Percentiles rank a stretch among this genome's conserved stretches.
phyloP scores from a whole-genome alignment of 1,140 invertebrate genomes.

The Nilaparvata lugens region DNA sequence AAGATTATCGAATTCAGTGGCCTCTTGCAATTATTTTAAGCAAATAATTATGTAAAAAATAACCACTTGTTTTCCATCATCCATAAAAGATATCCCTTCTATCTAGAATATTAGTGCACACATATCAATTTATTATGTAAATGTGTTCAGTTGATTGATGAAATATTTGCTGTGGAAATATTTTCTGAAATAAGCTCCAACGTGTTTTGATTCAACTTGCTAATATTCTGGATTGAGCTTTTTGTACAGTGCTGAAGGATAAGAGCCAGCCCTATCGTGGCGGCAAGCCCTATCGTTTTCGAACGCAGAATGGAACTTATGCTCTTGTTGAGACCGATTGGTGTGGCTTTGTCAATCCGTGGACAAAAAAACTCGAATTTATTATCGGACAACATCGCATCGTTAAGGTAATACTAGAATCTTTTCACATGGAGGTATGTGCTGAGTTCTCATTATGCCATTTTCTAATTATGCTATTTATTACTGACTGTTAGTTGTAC shows the following conservation, averaged over 20 bases:
- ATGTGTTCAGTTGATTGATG: neutral
- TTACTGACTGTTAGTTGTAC: too few species aligned
- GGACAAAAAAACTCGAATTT: slow-evolving; percentile 84
- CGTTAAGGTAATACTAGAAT: slow-evolving; percentile 47
- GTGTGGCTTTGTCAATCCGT: slow-evolving; percentile 90
- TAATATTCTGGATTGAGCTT: slow-evolving; percentile 6
- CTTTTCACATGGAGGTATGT: too few species aligned
- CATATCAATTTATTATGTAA: neutral
- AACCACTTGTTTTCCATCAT: too few species aligned
- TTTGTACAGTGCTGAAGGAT: slow-evolving; percentile 42
- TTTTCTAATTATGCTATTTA: too few species aligned
- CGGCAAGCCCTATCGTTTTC: slow-evolving; percentile 70
- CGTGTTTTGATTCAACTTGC: too few species aligned
- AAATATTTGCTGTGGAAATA: neutral
- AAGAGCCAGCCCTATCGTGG: slow-evolving; percentile 60
- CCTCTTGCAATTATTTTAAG: too few species aligned
- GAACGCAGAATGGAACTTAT: slow-evolving; percentile 74
- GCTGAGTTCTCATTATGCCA: too few species aligned
- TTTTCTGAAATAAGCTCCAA: neutral
- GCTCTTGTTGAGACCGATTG: slow-evolving; percentile 81
- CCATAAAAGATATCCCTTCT: too few species aligned
- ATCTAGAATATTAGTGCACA: too few species aligned
- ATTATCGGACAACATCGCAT: slow-evolving; percentile 81
- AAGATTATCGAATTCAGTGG: too few species aligned
- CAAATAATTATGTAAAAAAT: too few species aligned